These are phyloP conservation scores for Ataeniobius toweri DNA, from an alignment of 2,797 vertebrate species.

Conservation along the genomic window DNA sequence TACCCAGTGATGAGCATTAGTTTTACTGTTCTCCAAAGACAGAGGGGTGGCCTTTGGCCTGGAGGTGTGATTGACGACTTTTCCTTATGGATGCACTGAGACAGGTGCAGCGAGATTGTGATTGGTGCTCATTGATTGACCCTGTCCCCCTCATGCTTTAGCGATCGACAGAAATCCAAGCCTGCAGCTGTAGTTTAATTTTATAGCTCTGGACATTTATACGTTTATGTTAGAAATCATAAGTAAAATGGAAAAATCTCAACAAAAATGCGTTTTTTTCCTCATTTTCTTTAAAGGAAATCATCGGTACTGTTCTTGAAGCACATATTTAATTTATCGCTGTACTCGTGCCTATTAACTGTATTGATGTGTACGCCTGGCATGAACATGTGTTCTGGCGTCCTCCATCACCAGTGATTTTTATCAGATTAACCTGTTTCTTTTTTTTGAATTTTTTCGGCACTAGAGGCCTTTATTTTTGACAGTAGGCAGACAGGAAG, in stretches of 20 bases:
- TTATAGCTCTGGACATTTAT: not conserved
- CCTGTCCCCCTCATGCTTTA: conserved; percentile 16
- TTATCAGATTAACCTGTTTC: too few species aligned
- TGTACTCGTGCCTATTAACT: too few species aligned
- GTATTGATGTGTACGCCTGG: too few species aligned
- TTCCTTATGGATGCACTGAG: conserved; percentile 16
- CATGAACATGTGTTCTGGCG: too few species aligned
- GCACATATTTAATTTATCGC: too few species aligned
- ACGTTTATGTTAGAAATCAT: not conserved
- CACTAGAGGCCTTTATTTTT: too few species aligned
- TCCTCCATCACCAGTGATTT: too few species aligned
- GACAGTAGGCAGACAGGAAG: too few species aligned
- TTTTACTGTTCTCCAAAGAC: conserved; percentile 1
- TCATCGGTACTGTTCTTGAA: too few species aligned
- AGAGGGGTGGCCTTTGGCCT: conserved; percentile 7
- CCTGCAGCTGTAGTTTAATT: conserved; percentile 5
- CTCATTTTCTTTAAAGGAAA: too few species aligned
- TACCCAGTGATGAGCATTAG: conserved; percentile 9
- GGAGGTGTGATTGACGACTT: conserved; percentile 18
- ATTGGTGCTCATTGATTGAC: conserved; percentile 30
- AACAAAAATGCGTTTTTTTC: not conserved
- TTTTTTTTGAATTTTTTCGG: too few species aligned
- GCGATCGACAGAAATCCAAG: conserved; percentile 3
- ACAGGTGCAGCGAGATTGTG: conserved; percentile 18
- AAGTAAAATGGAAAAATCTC: not conserved